These are phyloP conservation scores for Mareca penelope DNA, from an alignment of 2,797 vertebrate species.

Conservation along the genomic window DNA sequence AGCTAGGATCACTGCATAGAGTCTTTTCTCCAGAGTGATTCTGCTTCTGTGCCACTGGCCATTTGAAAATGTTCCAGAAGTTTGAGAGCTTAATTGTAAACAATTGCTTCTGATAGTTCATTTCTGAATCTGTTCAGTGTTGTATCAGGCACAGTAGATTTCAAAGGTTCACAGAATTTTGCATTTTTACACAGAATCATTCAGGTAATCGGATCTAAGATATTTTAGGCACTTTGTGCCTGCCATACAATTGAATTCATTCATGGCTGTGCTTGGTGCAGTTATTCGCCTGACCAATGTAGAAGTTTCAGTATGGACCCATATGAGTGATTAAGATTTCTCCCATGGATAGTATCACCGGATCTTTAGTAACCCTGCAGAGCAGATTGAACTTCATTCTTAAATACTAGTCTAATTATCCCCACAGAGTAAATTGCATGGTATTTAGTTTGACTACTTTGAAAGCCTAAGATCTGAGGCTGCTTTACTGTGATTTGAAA, in stretches of 20 bases:
- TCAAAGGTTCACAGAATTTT: not conserved
- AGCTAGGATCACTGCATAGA: not conserved
- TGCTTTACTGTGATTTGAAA: slow-evolving; percentile 35
- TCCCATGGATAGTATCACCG: not conserved
- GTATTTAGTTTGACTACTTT: slow-evolving; percentile 24
- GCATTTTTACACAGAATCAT: not conserved
- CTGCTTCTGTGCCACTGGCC: not conserved
- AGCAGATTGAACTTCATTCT: slow-evolving; percentile 1
- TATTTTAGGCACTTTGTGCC: not conserved
- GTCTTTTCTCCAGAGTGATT: not conserved
- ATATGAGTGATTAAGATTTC: not conserved
- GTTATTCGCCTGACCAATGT: not conserved
- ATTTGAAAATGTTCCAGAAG: not conserved
- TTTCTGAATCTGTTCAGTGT: not conserved
- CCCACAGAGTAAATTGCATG: slow-evolving; percentile 32
- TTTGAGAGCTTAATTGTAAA: not conserved
- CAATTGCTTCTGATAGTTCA: not conserved
- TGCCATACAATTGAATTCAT: not conserved
- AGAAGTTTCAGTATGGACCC: not conserved
- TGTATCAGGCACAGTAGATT: not conserved
- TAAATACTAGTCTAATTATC: slow-evolving; percentile 36
- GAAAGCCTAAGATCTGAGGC: slow-evolving; percentile 18
- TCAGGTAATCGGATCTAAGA: not conserved
- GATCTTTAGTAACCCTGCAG: not conserved
- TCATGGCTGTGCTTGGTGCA: not conserved